Conservation (phyloP, 2,113 vertebrate genomes). For the Cacatua alba region DNA sequence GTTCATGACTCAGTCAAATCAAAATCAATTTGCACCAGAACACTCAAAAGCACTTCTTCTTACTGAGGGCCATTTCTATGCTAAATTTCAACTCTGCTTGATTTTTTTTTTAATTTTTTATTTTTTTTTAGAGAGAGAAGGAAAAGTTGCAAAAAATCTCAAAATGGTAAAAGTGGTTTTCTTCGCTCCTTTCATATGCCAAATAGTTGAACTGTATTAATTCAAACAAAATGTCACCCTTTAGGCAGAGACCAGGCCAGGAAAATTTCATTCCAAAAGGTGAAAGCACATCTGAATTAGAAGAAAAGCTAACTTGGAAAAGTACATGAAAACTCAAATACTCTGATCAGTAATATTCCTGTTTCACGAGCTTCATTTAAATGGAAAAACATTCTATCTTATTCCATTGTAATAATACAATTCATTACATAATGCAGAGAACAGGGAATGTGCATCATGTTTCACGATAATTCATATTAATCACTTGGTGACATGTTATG, state of each 20-base stretch:
- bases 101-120: background rate
- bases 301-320: background rate
- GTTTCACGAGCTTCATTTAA: background rate
- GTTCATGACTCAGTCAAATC: slow-evolving; percentile 68
- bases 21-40: slow-evolving; percentile 71
- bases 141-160: slow-evolving; percentile 10
- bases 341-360: background rate
- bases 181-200: slow-evolving; percentile 22
- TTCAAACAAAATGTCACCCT: slow-evolving; percentile 27
- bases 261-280: background rate
- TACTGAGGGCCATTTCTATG: slow-evolving; percentile 61
- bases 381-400: background rate
- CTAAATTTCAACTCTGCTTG: slow-evolving; percentile 48
- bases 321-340: background rate
- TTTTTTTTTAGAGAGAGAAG: background rate
- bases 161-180: background rate
- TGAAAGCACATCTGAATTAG: background rate
- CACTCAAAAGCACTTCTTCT: slow-evolving; percentile 66
- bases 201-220: slow-evolving; percentile 8
- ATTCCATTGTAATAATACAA: background rate
- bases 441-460: background rate
- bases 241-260: background rate
- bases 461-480: slow-evolving; percentile 40
- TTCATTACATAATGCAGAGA: background rate
- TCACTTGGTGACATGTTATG: slow-evolving; percentile 12